Evolutionary conservation across 2,888 invertebrate species (phyloP).

Genomic region (Notodonta dromedarius): DNA sequence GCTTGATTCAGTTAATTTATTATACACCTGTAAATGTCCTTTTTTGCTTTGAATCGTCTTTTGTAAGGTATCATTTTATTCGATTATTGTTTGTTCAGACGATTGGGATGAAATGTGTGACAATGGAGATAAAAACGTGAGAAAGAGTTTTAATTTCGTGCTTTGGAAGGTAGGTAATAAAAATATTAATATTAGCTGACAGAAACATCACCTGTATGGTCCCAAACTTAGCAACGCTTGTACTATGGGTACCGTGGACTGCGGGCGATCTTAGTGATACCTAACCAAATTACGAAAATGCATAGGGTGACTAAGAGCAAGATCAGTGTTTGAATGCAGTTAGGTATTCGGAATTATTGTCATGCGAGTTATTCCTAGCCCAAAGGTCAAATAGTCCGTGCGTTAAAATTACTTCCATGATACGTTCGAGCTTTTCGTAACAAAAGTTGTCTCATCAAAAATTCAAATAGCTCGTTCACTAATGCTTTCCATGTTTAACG

Average conservation of each 20-base stretch:
- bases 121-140: not conserved
- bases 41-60: slow-evolving; percentile 34
- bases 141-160: slow-evolving; percentile 7
- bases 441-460: slow-evolving; percentile 10
- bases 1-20: slow-evolving; percentile 71
- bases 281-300: no score
- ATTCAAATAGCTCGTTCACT: slow-evolving; percentile 9
- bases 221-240: no score
- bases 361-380: no score
- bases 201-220: no score
- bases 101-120: slow-evolving; percentile 7
- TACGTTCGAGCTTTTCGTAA: not conserved
- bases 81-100: slow-evolving; percentile 7
- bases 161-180: not conserved
- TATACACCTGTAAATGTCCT: slow-evolving; percentile 59
- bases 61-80: slow-evolving; percentile 23
- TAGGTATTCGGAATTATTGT: no score
- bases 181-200: no score
- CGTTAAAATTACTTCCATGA: not conserved
- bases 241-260: no score
- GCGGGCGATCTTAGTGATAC: no score
- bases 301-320: no score
- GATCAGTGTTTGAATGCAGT: no score
- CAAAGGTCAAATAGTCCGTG: no score
- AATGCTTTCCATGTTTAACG: slow-evolving; percentile 7